Conservation (phyloP, 2,888 invertebrate species). For the Gortyna flavago region DNA sequence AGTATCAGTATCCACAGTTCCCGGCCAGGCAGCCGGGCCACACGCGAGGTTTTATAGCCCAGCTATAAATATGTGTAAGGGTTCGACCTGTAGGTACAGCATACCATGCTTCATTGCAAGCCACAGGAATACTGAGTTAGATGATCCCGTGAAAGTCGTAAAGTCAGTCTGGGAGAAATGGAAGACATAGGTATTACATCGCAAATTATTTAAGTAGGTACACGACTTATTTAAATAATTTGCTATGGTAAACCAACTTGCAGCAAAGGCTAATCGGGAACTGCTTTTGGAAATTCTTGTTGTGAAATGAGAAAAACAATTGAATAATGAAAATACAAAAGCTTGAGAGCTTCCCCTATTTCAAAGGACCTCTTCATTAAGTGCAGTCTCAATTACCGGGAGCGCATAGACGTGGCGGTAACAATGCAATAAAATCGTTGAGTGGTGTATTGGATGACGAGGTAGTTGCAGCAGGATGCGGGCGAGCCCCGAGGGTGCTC, state of each 20-base stretch:
- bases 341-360: conserved; percentile 12
- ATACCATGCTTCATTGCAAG: conserved; percentile 25
- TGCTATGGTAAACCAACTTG: background rate
- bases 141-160: conserved; percentile 14
- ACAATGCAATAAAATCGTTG: conserved; percentile 61
- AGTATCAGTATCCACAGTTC: conserved; percentile 30
- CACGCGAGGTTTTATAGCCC: conserved; percentile 50
- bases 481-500: conserved; percentile 62
- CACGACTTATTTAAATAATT: background rate
- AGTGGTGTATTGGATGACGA: conserved; percentile 65
- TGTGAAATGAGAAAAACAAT: background rate
- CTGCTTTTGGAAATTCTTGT: background rate
- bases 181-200: background rate
- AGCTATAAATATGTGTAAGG: conserved; percentile 47
- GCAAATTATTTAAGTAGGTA: background rate
- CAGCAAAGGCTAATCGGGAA: background rate
- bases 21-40: conserved; percentile 40
- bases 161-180: conserved; percentile 18
- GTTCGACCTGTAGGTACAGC: conserved; percentile 23
- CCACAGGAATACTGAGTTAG: conserved; percentile 11
- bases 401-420: conserved; percentile 58
- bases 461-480: conserved; percentile 73
- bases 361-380: conserved; percentile 38
- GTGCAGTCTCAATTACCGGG: conserved; percentile 53
- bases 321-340: background rate